Base-by-base conservation (phyloP, 2,888 invertebrate genomes). In the Trypoxylon attenuatum region DNA sequence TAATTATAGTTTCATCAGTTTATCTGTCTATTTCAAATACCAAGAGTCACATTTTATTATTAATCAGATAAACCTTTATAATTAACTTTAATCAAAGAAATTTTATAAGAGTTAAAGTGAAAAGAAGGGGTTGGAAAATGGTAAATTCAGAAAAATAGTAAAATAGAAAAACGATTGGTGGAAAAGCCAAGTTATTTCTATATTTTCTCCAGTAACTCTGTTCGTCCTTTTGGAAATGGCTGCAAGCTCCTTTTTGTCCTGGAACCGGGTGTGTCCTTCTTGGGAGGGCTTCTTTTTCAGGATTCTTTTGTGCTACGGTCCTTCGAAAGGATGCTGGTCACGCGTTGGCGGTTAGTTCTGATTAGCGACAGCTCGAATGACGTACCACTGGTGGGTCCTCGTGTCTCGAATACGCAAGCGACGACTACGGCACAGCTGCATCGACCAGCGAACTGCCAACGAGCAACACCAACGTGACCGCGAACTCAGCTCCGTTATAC, bases 331-430 rank as follows among this genome's bases (percentile, higher is more conserved):
- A 87, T 81, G 82, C 86, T 57, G 66, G 74, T 83, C 86, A 87
- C 86, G 86, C 81, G 78, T 78, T 80, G 80, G 79, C 87, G 83
- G 86, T 87, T 87, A 87, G 86, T 86, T 87, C 87, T 87, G 87
- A 87, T 87, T 87, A 87, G 86, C 85, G 82, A 78, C 81, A 76
- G 82, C 79, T 78, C 85, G 85, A 84, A 84, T 85, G 85, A 86
- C 85, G 85, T 86, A 86, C 85, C 86, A 85, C 84, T 85, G 84
- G 78, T 71, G 77, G 77, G 80, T 79, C 78, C 79, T 76, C 86
- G 86, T 86, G 86, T 77, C 79, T 74, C 72, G 86, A 85, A 87
- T 87, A 80, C 82, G 58, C 69, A 58, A 83, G 67, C 57, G 66
- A 65, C 47, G 27, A 41, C 18, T 33, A 52, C 59, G 38, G 29